Evolutionary conservation across 2,797 vertebrate species (phyloP).

Genomic region (Clarias pachynema): DNA sequence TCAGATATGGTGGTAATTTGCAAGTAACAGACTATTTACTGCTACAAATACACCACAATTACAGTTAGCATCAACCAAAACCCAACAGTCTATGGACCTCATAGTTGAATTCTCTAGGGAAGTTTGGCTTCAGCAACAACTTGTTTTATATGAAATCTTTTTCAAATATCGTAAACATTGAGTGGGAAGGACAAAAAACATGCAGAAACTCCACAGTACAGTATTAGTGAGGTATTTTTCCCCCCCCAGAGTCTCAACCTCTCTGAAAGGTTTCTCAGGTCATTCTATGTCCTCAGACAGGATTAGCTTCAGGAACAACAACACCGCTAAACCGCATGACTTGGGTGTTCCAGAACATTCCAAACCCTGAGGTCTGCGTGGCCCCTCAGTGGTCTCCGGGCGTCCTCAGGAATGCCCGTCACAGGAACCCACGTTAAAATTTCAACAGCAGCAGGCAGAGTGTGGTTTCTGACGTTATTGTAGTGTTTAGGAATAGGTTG

Average conservation of each 20-base stretch:
- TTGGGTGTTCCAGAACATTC: conserved; percentile 72
- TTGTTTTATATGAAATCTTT: not conserved
- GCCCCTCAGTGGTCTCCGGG: conserved; percentile 56
- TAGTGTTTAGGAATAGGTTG: not conserved
- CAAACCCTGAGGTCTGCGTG: conserved; percentile 54
- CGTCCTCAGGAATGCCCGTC: conserved; percentile 36
- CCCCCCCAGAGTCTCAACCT: not conserved
- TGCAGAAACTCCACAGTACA: not conserved
- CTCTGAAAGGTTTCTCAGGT: conserved; percentile 67
- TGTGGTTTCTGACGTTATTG: conserved; percentile 40
- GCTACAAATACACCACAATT: not conserved
- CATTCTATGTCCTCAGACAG: conserved; percentile 56
- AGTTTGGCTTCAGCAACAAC: not conserved
- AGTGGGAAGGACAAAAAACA: not conserved
- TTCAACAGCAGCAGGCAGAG: conserved; percentile 50
- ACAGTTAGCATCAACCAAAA: not conserved
- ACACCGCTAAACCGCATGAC: conserved; percentile 66
- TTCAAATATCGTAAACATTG: not conserved
- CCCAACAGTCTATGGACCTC: no score
- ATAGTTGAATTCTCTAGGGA: not conserved
- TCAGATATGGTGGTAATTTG: not conserved
- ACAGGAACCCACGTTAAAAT: conserved; percentile 17
- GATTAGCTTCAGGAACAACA: conserved; percentile 57
- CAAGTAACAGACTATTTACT: no score
- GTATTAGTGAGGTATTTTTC: not conserved